These are phyloP conservation scores for Eilema sororculum DNA, from an alignment of 2,888 invertebrate species.

Conservation along the genomic window DNA sequence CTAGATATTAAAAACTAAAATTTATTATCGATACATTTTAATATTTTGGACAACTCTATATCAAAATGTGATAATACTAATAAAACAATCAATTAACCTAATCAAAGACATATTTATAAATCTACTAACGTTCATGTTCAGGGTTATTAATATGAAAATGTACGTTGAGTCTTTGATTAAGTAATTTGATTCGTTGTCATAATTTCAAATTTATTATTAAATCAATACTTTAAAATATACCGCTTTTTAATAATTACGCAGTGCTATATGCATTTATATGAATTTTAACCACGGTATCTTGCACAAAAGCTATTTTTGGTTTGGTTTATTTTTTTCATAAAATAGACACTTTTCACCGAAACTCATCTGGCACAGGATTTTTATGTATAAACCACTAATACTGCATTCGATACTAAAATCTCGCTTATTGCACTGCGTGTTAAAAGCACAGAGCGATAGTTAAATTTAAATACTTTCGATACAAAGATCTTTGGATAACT, in stretches of 20 bases:
- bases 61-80: slow-evolving; percentile 39
- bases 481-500: slow-evolving; percentile 59
- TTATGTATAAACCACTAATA: background rate
- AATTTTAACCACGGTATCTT: background rate
- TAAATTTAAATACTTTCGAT: slow-evolving; percentile 47
- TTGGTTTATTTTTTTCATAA: background rate
- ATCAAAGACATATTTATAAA: slow-evolving; percentile 22
- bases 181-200: slow-evolving; percentile 19
- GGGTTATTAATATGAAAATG: background rate
- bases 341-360: background rate
- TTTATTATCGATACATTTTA: slow-evolving; percentile 37
- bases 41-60: slow-evolving; percentile 40
- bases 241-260: slow-evolving; percentile 18
- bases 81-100: slow-evolving; percentile 18
- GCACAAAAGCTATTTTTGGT: background rate
- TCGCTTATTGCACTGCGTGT: background rate
- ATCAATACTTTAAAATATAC: slow-evolving; percentile 19
- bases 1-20: slow-evolving; percentile 37
- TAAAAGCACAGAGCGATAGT: slow-evolving; percentile 11
- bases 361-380: background rate
- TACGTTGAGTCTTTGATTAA: slow-evolving; percentile 20
- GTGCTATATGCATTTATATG: background rate
- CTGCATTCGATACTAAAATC: background rate
- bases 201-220: slow-evolving; percentile 23
- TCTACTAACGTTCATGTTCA: background rate